Evolutionary conservation across 2,797 vertebrate species (phyloP).

Genomic region (Clarias pachynema): DNA sequence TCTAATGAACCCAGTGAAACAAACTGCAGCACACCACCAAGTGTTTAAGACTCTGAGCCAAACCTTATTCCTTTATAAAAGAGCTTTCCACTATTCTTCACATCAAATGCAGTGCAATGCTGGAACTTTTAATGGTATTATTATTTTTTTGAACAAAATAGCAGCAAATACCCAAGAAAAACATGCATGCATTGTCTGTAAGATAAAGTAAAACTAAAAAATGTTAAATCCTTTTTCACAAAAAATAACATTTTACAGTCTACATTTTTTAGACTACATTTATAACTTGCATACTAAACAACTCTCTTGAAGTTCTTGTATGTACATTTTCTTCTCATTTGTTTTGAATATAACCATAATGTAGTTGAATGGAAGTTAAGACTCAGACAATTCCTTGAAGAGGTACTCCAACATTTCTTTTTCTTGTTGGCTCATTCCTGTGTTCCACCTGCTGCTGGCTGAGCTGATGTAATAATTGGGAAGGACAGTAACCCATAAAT

Average conservation of each 20-base stretch:
- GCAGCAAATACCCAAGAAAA: conserved; percentile 11
- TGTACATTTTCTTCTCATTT: background rate
- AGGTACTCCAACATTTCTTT: background rate
- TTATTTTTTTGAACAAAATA: background rate
- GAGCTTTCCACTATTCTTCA: background rate
- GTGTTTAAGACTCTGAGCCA: background rate
- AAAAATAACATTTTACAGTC: background rate
- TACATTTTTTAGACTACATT: background rate
- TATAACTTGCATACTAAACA: background rate
- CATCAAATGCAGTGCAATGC: background rate
- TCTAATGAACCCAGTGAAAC: conserved; percentile 34
- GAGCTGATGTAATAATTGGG: background rate
- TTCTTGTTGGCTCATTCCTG: background rate
- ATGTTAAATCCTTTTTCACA: background rate
- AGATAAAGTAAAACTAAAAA: background rate
- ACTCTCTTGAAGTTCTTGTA: background rate
- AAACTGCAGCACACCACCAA: conserved; percentile 4
- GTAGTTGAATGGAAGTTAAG: background rate
- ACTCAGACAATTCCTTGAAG: background rate
- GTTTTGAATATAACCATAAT: background rate
- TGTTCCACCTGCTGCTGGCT: background rate
- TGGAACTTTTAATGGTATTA: background rate
- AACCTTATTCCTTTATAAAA: conserved; percentile 1
- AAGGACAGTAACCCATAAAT: background rate
- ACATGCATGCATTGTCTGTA: conserved; percentile 11